phyloP scores from a whole-genome alignment of 2,888 invertebrate species.

The Ochropacha duplaris region DNA sequence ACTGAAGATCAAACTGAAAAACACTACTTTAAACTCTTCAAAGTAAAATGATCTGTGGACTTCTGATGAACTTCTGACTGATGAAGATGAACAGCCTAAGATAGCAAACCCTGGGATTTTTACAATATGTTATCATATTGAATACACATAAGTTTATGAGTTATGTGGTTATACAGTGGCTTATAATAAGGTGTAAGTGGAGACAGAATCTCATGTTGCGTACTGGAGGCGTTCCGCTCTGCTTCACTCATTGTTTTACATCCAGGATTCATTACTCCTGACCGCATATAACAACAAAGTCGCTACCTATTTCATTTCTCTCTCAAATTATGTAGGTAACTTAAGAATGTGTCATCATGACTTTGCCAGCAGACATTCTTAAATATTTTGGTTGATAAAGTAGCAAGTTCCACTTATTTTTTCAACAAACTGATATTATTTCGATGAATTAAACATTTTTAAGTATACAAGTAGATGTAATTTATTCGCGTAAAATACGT shows the following conservation, averaged over 20 bases:
- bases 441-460: neutral
- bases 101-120: too few species aligned
- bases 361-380: neutral
- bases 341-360: too few species aligned
- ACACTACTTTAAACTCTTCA: too few species aligned
- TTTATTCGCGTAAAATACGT: neutral
- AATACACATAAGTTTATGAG: too few species aligned
- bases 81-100: too few species aligned
- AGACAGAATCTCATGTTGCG: conserved; percentile 45
- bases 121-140: too few species aligned
- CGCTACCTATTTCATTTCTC: neutral
- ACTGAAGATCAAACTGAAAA: too few species aligned
- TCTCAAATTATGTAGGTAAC: neutral
- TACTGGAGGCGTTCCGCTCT: conserved; percentile 56
- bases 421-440: too few species aligned
- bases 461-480: neutral
- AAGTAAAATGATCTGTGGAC: too few species aligned
- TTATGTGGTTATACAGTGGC: neutral
- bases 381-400: too few species aligned
- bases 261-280: neutral
- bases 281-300: neutral
- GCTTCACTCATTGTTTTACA: conserved; percentile 35
- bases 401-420: too few species aligned
- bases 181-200: conserved; percentile 4
- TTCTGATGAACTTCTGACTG: too few species aligned